These are phyloP conservation scores for Spinus pinus DNA, from an alignment of 2,797 vertebrate genomes.

Conservation along the genomic window DNA sequence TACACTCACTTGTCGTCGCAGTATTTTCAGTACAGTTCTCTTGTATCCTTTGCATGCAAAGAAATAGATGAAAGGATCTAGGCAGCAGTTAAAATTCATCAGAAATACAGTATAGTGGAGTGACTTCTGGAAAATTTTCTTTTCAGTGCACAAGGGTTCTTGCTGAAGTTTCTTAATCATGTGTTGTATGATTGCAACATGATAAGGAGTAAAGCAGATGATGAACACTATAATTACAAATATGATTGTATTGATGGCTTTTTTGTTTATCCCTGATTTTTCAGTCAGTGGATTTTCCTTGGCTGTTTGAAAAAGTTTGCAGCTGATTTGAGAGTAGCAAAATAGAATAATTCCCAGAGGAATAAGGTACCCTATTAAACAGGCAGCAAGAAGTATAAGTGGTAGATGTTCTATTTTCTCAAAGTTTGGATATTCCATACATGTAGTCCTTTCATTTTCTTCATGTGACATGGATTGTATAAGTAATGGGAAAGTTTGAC, in stretches of 20 bases:
- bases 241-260: conserved; percentile 91
- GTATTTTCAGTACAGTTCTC: conserved; percentile 87
- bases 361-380: conserved; percentile 85
- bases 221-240: conserved; percentile 92
- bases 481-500: conserved; percentile 89
- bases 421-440: conserved; percentile 97
- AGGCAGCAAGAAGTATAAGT: conserved; percentile 85
- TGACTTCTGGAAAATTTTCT: conserved; percentile 87
- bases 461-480: conserved; percentile 77
- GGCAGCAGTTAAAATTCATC: conserved; percentile 95
- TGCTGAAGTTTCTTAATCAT: conserved; percentile 88
- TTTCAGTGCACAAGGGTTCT: conserved; percentile 74
- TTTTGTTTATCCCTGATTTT: conserved; percentile 90
- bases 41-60: conserved; percentile 98
- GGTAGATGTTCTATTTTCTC: conserved; percentile 83
- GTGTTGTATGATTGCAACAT: conserved; percentile 89
- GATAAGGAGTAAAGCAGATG: conserved; percentile 93
- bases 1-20: conserved; percentile 85
- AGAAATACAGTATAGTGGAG: conserved; percentile 91
- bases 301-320: conserved; percentile 85
- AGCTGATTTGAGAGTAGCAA: conserved; percentile 90
- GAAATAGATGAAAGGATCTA: conserved; percentile 98
- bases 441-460: conserved; percentile 79
- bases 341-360: conserved; percentile 86
- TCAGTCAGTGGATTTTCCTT: conserved; percentile 89